Conservation (phyloP, 23 tunicate genomes). For the Halocynthia aurantium region DNA sequence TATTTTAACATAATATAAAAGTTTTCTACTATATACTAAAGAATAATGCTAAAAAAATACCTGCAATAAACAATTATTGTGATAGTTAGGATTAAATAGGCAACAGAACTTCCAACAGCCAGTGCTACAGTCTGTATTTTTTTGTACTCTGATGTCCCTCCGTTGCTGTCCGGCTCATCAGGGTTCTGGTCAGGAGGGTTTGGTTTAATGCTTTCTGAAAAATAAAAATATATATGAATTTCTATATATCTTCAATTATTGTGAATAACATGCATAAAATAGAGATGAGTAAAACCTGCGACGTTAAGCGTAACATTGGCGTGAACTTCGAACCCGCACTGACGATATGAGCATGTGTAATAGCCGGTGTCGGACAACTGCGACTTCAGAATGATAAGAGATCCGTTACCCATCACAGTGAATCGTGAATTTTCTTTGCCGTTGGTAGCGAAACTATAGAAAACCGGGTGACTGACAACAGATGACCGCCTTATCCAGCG, state of each 20-base stretch:
- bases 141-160: conserved; percentile 10
- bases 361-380: conserved; percentile 28
- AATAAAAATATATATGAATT: background rate
- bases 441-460: background rate
- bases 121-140: conserved; percentile 63
- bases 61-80: conserved; percentile 78
- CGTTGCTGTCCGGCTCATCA: conserved; percentile 8
- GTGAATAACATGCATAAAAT: background rate
- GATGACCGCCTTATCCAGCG: no score
- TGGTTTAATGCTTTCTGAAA: background rate
- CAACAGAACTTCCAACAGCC: conserved; percentile 60
- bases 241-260: background rate
- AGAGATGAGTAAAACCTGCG: conserved; percentile 10
- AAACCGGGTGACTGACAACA: no score
- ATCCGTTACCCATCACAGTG: conserved; percentile 43
- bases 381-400: conserved; percentile 27
- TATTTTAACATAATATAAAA: background rate
- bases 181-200: background rate
- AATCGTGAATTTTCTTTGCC: background rate
- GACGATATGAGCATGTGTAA: conserved; percentile 48
- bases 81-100: conserved; percentile 51
- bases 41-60: background rate
- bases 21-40: background rate
- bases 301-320: conserved; percentile 28
- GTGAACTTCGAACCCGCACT: conserved; percentile 32